Percentiles rank a stretch among this genome's conserved stretches.
Conservation (phyloP, 2,797 vertebrate species). For the Holocentrus rufus region DNA sequence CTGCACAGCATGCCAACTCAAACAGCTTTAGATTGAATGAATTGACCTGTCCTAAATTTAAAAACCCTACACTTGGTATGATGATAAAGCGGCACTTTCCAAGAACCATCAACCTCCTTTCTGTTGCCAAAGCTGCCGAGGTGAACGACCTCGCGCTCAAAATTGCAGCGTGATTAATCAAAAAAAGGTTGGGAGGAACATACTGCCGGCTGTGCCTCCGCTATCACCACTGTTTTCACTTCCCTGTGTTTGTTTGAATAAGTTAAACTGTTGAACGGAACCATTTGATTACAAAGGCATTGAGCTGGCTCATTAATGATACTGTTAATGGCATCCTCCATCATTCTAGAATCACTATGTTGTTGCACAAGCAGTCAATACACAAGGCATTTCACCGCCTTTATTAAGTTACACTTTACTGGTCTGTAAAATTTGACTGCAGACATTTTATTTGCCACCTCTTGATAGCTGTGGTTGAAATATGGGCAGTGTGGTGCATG, state of each 20-base stretch:
- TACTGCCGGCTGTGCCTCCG: conserved; percentile 43
- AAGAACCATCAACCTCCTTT: conserved; percentile 65
- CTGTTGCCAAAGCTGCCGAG: conserved; percentile 71
- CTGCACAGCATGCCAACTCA: conserved; percentile 69
- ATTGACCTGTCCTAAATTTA: conserved; percentile 75
- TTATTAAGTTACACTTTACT: conserved; percentile 81
- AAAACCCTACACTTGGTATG: conserved; percentile 61
- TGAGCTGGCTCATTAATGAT: conserved; percentile 75
- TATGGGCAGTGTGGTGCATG: conserved; percentile 51
- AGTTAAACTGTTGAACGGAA: conserved; percentile 62
- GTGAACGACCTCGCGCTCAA: conserved; percentile 71
- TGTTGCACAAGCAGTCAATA: conserved; percentile 72
- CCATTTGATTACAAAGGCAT: conserved; percentile 72
- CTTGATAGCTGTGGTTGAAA: conserved; percentile 67
- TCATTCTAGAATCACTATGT: conserved; percentile 71
- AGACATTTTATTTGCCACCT: conserved; percentile 77
- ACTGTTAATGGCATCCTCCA: conserved; percentile 76
- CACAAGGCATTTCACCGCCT: conserved; percentile 55
- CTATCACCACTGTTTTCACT: conserved; percentile 67
- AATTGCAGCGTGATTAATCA: conserved; percentile 74
- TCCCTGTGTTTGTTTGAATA: conserved; percentile 71
- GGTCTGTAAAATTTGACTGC: conserved; percentile 81
- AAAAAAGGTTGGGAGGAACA: conserved; percentile 51
- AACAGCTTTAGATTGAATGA: conserved; percentile 77
- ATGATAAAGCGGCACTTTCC: conserved; percentile 78